Conservation (phyloP, 1,140 invertebrate genomes). For the Caenorhabditis elegans region WBcel235 BX284603.4:10716001-10716500, state of each 20-base stretch:
- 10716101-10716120: neutral
- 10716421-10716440: neutral
- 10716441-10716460: too few relatives aligned
- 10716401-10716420: neutral
- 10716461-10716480: too few relatives aligned
- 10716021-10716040: slow-evolving; percentile 47
- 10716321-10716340: neutral
- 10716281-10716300: neutral
- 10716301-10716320: neutral
- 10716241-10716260: neutral
- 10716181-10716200: slow-evolving; percentile 15
- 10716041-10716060: slow-evolving; percentile 47
- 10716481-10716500: too few relatives aligned
- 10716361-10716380: neutral
- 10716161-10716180: too few relatives aligned
- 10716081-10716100: slow-evolving; percentile 23
- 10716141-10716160: too few relatives aligned
- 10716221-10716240: too few relatives aligned
- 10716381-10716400: neutral
- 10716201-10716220: too few relatives aligned
- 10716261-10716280: slow-evolving; percentile 23
- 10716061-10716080: slow-evolving; percentile 40
- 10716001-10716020: slow-evolving; percentile 39
- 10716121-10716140: too few relatives aligned
- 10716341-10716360: slow-evolving; percentile 3